Evolutionary conservation across 2,113 vertebrate species (phyloP).

Genomic region (Nicator chloris): DNA sequence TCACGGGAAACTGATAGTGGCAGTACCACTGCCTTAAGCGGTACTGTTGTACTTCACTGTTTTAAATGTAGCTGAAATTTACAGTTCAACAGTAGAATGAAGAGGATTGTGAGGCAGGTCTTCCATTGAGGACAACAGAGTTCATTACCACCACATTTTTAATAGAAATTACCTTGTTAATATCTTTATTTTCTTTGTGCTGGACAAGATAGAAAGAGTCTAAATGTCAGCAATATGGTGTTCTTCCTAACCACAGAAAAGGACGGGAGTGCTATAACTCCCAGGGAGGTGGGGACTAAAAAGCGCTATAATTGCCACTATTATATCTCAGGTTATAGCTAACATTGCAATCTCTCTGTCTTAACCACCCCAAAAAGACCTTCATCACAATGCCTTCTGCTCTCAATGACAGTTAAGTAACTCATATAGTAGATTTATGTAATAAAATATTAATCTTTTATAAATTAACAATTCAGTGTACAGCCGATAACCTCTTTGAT

Average conservation of each 20-base stretch:
- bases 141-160: neutral
- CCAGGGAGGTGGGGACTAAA: neutral
- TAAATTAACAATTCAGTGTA: neutral
- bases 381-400: neutral
- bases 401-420: neutral
- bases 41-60: neutral
- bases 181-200: neutral
- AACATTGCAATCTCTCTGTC: neutral
- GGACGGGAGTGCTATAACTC: neutral
- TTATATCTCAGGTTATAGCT: neutral
- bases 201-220: neutral
- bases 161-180: neutral
- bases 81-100: neutral
- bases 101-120: neutral
- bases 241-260: neutral
- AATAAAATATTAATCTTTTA: neutral
- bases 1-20: neutral
- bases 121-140: neutral
- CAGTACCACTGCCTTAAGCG: neutral
- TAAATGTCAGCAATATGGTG: neutral
- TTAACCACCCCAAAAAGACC: fast-evolving
- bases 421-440: too few relatives aligned
- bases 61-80: neutral
- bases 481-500: neutral
- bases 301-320: neutral